Conservation (phyloP, 1,140 invertebrate genomes). For the Bradynema listronoti region DNA sequence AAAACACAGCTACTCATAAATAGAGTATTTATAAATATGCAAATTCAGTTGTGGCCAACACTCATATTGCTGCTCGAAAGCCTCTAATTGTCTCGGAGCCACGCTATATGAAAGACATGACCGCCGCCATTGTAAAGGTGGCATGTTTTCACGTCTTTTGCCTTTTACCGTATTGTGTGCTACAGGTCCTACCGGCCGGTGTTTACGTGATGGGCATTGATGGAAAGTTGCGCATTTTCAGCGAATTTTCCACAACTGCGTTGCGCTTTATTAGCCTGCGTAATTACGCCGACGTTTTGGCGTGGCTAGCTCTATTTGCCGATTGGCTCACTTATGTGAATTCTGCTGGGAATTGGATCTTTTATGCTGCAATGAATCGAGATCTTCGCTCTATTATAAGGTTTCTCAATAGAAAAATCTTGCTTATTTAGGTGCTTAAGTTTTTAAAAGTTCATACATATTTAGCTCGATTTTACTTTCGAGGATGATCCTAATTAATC, state of each 20-base stretch:
- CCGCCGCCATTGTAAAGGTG: slow-evolving; percentile 50
- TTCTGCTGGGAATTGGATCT: slow-evolving; percentile 54
- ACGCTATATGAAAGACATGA: slow-evolving; percentile 52
- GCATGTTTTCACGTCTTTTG: slow-evolving; percentile 55
- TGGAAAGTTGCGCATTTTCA: slow-evolving; percentile 23
- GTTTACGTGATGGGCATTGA: slow-evolving; percentile 10
- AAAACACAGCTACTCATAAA: no score
- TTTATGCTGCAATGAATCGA: slow-evolving; percentile 55
- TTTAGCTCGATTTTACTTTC: no score
- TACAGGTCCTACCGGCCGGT: slow-evolving; percentile 32
- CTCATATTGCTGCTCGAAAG: no score
- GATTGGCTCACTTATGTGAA: slow-evolving; percentile 54
- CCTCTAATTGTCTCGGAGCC: slow-evolving; percentile 50
- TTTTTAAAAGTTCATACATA: slow-evolving; percentile 21
- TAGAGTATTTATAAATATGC: no score
- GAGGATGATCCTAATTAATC: not conserved
- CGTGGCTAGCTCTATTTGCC: slow-evolving; percentile 46
- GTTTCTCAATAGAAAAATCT: slow-evolving; percentile 23
- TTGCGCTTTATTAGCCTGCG: not conserved
- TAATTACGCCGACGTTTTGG: slow-evolving; percentile 6
- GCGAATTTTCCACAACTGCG: slow-evolving; percentile 18
- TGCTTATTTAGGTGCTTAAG: slow-evolving; percentile 18
- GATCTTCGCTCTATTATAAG: slow-evolving; percentile 55
- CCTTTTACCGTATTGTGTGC: slow-evolving; percentile 53
- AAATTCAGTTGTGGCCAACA: no score